Base-by-base conservation (phyloP, 2,888 invertebrate species). In the Phengaris arion region DNA sequence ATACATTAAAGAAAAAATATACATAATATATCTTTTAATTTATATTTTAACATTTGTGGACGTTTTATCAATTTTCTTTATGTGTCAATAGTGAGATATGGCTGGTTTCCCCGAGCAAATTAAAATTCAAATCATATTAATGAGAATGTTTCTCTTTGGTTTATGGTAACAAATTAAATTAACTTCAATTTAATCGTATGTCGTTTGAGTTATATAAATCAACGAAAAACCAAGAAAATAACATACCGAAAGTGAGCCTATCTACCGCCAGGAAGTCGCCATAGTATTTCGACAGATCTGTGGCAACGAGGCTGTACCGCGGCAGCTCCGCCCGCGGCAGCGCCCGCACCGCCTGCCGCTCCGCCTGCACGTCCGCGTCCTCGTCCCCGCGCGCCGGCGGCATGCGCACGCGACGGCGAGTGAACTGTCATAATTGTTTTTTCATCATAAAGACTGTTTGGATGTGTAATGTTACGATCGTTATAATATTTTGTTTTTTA, bases 251-350 rank as follows among this genome's bases (percentile, higher is more conserved):
- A 0, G 95, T 95, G 2, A 97, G 90, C 77, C 96, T 95, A 85
- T 97, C 96, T 0, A 98, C 98, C 0, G 98, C 98, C 45, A 96
- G 85, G 78, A 96, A 94, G 0, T 93, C 88, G 2, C 94, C 94
- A 84, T 97, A 98, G 83, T 94, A 95, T 86, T 98, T 98, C 10
- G 96, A 96, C 51, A 98, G 93, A 83, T 96, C 94, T 79, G 94
- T 94, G 79, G 96, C 87, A 4, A 96, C 95, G 45, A 97, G 87
- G 81, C 94, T 95, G 77, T 94, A 90, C 0, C 83, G 83, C 0
- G 85, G 78, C 0, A 88, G 78, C n/a, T 95, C 85, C 0, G 83
- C 68, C 0, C 86, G 82, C 0, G 91, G 82, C 80, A 95, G 89
- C 0, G 84, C 83, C 7, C 87, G 82, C 6, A 96, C 94, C 52